Percentiles rank a stretch among this genome's conserved stretches.
Conservation (phyloP, 2,797 vertebrate species). For the Alosa sapidissima region DNA sequence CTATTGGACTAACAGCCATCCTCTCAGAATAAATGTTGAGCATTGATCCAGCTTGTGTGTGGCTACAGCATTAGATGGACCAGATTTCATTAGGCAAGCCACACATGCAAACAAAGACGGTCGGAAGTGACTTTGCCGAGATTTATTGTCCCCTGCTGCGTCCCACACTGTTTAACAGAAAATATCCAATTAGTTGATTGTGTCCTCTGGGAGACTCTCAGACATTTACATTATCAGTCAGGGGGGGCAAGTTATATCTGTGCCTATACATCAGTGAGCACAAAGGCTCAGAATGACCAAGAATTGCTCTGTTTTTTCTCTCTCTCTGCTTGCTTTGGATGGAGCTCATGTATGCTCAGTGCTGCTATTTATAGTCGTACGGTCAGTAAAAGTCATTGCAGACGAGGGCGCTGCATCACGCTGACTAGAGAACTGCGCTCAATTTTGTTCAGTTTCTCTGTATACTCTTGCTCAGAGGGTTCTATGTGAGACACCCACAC, state of each 20-base stretch:
- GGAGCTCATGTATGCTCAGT: background rate
- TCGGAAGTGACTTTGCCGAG: background rate
- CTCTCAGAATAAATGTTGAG: no score
- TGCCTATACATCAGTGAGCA: background rate
- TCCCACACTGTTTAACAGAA: background rate
- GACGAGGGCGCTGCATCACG: background rate
- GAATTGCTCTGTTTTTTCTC: background rate
- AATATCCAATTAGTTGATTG: conserved; percentile 19
- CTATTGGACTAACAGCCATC: no score
- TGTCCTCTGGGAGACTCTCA: background rate
- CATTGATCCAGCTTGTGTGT: background rate
- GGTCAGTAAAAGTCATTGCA: background rate
- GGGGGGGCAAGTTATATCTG: background rate
- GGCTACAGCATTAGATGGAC: background rate
- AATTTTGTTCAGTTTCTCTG: background rate
- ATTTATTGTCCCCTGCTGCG: background rate
- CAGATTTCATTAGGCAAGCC: background rate
- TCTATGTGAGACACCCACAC: background rate
- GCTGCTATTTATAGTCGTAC: background rate
- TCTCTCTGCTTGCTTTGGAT: background rate
- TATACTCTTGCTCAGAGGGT: background rate
- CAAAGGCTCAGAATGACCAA: background rate
- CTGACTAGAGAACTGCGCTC: background rate
- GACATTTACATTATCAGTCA: conserved; percentile 4
- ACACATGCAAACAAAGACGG: background rate